phyloP scores from a whole-genome alignment of 2,888 invertebrate genomes.

The Junonia oenone region DNA sequence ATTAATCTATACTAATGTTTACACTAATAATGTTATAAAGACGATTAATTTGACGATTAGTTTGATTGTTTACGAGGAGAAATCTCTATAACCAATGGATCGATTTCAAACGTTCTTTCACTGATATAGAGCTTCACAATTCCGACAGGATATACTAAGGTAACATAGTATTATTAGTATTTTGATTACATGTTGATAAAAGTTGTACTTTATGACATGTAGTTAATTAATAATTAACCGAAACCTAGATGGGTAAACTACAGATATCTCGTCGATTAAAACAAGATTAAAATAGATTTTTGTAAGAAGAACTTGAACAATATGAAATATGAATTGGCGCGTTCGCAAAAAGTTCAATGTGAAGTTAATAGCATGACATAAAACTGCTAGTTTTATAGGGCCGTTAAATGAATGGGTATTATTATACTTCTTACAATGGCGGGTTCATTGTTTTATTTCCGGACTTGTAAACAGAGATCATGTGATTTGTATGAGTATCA shows the following conservation, averaged over 20 bases:
- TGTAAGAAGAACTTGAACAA: neutral
- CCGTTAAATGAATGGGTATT: conserved; percentile 12
- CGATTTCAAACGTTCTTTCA: too few relatives aligned
- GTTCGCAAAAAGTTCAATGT: conserved; percentile 10
- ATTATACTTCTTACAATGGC: conserved; percentile 12
- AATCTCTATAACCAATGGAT: neutral
- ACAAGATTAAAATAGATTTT: neutral
- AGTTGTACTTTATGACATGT: too few relatives aligned
- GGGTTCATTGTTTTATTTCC: conserved; percentile 15
- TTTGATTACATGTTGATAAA: too few relatives aligned
- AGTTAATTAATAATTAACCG: too few relatives aligned
- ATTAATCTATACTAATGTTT: too few relatives aligned
- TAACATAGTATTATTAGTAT: too few relatives aligned
- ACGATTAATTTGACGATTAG: too few relatives aligned
- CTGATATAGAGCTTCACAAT: too few relatives aligned
- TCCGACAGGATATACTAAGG: too few relatives aligned
- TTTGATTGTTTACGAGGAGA: too few relatives aligned
- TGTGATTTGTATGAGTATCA: conserved; percentile 4
- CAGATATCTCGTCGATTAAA: neutral
- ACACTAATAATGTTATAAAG: too few relatives aligned
- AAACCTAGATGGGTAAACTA: too few relatives aligned
- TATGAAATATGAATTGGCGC: conserved; percentile 5
- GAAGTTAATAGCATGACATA: conserved; percentile 13
- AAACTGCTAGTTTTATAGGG: conserved; percentile 6
- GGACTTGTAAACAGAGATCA: conserved; percentile 1